Base-by-base conservation (phyloP, 2,113 vertebrate species). In the Vidua macroura region DNA sequence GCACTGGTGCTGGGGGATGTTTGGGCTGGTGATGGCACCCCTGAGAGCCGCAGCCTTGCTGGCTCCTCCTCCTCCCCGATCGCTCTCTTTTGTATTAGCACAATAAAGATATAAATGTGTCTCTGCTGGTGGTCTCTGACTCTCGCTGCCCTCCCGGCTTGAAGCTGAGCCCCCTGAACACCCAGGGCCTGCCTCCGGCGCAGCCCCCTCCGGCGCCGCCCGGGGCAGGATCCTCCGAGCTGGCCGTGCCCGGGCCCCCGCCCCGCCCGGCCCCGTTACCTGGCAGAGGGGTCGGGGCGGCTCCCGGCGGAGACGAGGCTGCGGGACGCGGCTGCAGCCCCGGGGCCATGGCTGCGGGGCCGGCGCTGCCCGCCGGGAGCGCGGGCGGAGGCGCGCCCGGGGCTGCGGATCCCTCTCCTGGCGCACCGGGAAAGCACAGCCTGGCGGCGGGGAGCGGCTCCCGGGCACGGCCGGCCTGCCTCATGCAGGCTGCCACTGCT, bases 401-500 rank as follows among this genome's bases (percentile, higher is more conserved):
- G n/a, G 56, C n/a, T 30, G 83, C 51, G 51, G 68, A n/a, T 88
- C 60, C 86, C 86, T 60, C 69, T 89, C 69, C 86, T 30, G 70
- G 86, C 28, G 46, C 46, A 1, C 3, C 16, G 55, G 78, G 78
- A 89, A 89, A 83, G 48, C 87, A 9, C 62, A 89, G 79, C 60
- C 68, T 4, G 67, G 49, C 27, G 41, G 74, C 48, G 15, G 44
- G n/a, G 28, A 39, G 67, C 58, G n/a, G 41, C 33, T 28, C 31
- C 17, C 13, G 48, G 58, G n/a, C 64, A 39, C 8, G 8, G 44
- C 35, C 5, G 31, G 17, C 31, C 62, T 5, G 37, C 43, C 10
- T 4, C 7, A 0, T 0, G 15, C 14, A 2, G 9, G 33, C 1
- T 23, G 33, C 2, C 19, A 6, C 15, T 8, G 15, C 33, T 9